A percentile compares a stretch with the other conserved stretches of the same genome.
Evolutionary conservation across 2,113 vertebrate genomes (phyloP).

Genomic region (Glaucidium brasilianum): DNA sequence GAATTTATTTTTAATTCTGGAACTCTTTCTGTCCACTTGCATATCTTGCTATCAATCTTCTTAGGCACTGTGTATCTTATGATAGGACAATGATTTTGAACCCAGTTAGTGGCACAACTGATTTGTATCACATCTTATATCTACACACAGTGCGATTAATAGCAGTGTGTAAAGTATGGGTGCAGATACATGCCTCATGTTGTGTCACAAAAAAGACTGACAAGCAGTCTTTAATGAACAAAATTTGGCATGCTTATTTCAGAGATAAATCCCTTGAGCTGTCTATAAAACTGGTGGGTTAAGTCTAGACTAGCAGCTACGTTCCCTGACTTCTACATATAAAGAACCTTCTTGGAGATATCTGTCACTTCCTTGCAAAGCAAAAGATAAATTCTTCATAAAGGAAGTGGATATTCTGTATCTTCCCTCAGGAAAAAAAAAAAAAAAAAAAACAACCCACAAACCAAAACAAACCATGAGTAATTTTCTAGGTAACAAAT

Average conservation of each 20-base stretch:
- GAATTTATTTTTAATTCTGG: slow-evolving; percentile 33
- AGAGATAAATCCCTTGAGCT: background rate
- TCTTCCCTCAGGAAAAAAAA: background rate
- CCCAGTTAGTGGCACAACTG: background rate
- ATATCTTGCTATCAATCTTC: background rate
- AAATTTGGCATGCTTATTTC: background rate
- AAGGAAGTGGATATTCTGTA: background rate
- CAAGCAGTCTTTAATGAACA: background rate
- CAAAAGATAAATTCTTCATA: background rate
- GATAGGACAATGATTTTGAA: background rate
- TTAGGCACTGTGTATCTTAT: background rate
- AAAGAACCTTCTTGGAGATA: background rate
- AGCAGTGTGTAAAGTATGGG: background rate
- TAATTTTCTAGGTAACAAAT: background rate
- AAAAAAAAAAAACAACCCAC: too few species aligned
- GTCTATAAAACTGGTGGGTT: background rate
- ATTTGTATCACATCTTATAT: background rate
- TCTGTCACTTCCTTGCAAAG: background rate
- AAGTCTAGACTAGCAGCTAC: background rate
- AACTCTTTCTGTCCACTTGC: background rate
- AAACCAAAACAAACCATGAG: background rate
- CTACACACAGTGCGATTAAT: background rate
- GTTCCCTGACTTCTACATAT: background rate
- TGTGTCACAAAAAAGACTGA: background rate
- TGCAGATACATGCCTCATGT: background rate